Evolutionary conservation across 2,113 vertebrate genomes (phyloP).

Genomic region (Periophthalmodon schlosseri): DNA sequence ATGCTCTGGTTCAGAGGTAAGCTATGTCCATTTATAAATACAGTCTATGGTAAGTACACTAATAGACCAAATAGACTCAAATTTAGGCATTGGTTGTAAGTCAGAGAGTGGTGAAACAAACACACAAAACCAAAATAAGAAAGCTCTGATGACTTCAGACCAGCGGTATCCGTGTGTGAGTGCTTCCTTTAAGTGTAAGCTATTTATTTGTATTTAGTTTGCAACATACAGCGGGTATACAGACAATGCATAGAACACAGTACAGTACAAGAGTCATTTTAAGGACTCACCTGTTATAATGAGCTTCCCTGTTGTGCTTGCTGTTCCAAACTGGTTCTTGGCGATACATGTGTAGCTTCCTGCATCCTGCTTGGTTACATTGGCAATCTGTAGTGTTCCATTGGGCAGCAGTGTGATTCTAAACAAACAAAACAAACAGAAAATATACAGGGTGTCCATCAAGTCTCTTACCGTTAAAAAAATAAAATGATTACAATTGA

Average conservation of each 20-base stretch:
- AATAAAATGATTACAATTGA: no score
- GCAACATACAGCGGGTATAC: no score
- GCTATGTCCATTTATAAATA: no score
- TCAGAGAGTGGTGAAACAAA: no score
- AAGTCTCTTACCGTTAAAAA: no score
- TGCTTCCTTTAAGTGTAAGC: not conserved
- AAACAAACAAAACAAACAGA: slow-evolving; percentile 15
- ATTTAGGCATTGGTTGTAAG: no score
- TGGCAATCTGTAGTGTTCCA: slow-evolving; percentile 85
- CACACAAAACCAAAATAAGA: no score
- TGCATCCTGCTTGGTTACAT: slow-evolving; percentile 85
- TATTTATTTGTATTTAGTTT: no score
- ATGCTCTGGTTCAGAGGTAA: no score
- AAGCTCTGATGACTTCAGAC: not conserved
- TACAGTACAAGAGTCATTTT: not conserved
- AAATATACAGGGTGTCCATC: not conserved
- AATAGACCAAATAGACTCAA: no score
- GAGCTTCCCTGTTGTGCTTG: slow-evolving; percentile 83
- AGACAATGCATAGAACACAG: no score
- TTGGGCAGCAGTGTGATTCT: slow-evolving; percentile 84
- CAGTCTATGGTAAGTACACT: no score
- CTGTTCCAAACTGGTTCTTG: slow-evolving; percentile 91
- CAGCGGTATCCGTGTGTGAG: not conserved
- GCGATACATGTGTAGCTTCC: slow-evolving; percentile 88
- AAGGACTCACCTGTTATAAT: slow-evolving; percentile 83